Evolutionary conservation across 2,797 vertebrate genomes (phyloP).

Genomic region (Neostethus bicornis): DNA sequence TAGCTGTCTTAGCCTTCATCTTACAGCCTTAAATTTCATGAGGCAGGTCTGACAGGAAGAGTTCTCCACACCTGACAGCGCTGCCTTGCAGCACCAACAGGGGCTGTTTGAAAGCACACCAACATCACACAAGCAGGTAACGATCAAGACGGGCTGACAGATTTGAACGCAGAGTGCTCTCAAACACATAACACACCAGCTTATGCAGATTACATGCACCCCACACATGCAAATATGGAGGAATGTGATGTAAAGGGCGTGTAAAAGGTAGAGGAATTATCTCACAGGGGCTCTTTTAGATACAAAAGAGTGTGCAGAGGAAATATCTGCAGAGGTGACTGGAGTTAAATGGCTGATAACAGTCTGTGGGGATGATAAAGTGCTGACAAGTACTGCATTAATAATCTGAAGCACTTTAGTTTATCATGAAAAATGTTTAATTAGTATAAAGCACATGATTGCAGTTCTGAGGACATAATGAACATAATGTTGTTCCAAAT

Average conservation of each 20-base stretch:
- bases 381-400: background rate
- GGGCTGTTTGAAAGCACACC: slow-evolving; percentile 51
- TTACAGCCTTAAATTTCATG: slow-evolving; percentile 40
- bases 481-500: no score
- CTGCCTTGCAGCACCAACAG: slow-evolving; percentile 41
- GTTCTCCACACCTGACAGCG: slow-evolving; percentile 60
- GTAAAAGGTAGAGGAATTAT: background rate
- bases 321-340: background rate
- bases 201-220: slow-evolving; percentile 10
- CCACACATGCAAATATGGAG: background rate
- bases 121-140: slow-evolving; percentile 51
- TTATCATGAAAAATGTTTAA: no score
- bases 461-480: background rate
- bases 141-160: slow-evolving; percentile 20
- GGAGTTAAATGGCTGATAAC: background rate
- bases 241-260: background rate
- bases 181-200: slow-evolving; percentile 15
- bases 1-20: slow-evolving; percentile 61
- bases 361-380: background rate
- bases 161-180: slow-evolving; percentile 4
- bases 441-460: no score
- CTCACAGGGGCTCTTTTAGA: background rate
- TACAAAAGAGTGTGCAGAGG: background rate
- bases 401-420: background rate
- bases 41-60: slow-evolving; percentile 55